Evolutionary conservation across 2,888 invertebrate genomes (phyloP).

Genomic region (Rhimphoctona megacephalus): DNA sequence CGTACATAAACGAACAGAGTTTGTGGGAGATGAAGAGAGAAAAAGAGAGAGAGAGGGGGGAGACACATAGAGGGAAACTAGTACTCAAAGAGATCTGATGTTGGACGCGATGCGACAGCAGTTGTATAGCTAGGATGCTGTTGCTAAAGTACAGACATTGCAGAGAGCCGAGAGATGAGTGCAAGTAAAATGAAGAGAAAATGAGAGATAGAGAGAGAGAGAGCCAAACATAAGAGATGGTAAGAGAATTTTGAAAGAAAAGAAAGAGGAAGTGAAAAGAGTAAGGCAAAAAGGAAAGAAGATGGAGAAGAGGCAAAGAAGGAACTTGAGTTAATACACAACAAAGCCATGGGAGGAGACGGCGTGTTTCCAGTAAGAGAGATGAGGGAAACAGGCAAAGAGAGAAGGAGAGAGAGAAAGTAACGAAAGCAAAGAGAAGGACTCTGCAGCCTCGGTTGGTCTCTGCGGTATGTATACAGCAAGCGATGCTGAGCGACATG

Average conservation of each 20-base stretch:
- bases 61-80: background rate
- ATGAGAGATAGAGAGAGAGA: constrained; percentile 50
- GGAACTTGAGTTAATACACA: constrained; percentile 73
- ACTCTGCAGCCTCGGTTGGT: constrained; percentile 39
- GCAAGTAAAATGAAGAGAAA: constrained; percentile 42
- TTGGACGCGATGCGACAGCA: constrained; percentile 45
- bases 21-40: background rate
- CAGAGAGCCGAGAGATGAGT: constrained; percentile 35
- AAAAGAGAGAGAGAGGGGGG: constrained; percentile 12
- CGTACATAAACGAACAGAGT: background rate
- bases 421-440: constrained; percentile 26
- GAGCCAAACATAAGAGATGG: constrained; percentile 1
- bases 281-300: constrained; percentile 48
- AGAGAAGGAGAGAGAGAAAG: constrained; percentile 7
- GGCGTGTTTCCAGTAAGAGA: constrained; percentile 56
- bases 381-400: constrained; percentile 29
- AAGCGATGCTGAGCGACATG: constrained; percentile 34
- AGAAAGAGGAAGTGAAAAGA: constrained; percentile 1
- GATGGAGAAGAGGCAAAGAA: constrained; percentile 53
- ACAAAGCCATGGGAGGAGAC: constrained; percentile 71
- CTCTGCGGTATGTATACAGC: constrained; percentile 54
- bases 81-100: constrained; percentile 64
- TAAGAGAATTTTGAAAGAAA: constrained; percentile 1
- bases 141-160: constrained; percentile 38
- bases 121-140: constrained; percentile 34